Evolutionary conservation across 1,140 invertebrate species (phyloP), one percentile per base, ranked within the genome.

Genomic region (Himalopsyche phryganea): DNA sequence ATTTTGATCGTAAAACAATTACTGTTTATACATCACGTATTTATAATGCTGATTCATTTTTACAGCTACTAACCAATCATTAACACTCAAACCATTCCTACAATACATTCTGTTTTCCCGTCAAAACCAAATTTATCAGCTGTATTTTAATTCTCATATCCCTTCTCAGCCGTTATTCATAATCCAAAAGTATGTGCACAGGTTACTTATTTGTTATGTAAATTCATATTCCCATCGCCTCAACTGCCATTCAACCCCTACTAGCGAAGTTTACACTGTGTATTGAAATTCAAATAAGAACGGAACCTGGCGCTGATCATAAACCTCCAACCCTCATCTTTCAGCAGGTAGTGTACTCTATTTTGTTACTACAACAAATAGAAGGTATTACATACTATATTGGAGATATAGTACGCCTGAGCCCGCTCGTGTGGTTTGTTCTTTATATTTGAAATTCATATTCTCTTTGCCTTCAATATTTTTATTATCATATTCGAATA

Each of bases 161-260:
- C 41, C 45, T 53, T 20, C 51, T 40, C 2, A 41, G 42, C 32
- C 57, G 57, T 20, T 36, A 49, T 50, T 58, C 55, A 58, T 50
- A 33, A 48, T 52, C 48, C 23, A 35, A 40, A 51, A 36, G 49
- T 40, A 35, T 17, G 32, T 40, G 35, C 49, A 23, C 57, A 28
- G 49, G 57, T 58, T 52, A 50, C 40, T 58, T 58, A 58, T 58
- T 58, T 58, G 57, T 46, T 58, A 58, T 52, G 57, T 50, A 58
- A 58, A 58, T 58, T 50, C 41, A 18, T 15, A 44, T 44, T 35
- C 33, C 40, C 45, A 35, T 15, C 47, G 17, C 2, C 48, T 35
- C 35, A 11, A 15, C 20, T 33, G 18, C 23, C 48, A 18, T n/a
- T 6, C 32, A 42, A 20, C n/a, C 18, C 35, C 47, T 40, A 38